These are phyloP conservation scores for Ciconia maguari DNA, from an alignment of 2,113 vertebrate species.

Conservation along the genomic window DNA sequence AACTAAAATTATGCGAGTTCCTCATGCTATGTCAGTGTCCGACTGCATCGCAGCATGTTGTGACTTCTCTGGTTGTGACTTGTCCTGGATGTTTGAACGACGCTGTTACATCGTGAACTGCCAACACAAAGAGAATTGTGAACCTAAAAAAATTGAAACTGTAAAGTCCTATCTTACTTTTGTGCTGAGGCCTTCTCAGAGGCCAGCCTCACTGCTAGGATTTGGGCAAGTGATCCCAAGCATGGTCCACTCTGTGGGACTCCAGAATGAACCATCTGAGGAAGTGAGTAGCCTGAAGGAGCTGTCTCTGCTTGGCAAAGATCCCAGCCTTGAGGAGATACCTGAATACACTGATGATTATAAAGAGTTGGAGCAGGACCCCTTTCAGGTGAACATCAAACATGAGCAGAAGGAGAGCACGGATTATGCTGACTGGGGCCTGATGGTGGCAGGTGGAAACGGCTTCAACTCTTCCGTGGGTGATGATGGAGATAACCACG, in stretches of 20 bases:
- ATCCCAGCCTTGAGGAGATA: constrained; percentile 63
- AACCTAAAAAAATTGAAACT: constrained; percentile 76
- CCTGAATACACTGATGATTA: constrained; percentile 77
- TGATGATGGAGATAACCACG: constrained; percentile 27
- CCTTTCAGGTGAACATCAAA: constrained; percentile 38
- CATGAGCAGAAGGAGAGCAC: constrained; percentile 36
- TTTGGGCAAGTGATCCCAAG: constrained; percentile 71
- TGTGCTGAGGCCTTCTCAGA: constrained; percentile 74
- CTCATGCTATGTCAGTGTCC: constrained; percentile 70
- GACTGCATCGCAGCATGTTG: constrained; percentile 85
- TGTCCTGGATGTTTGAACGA: constrained; percentile 88
- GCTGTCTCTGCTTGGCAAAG: constrained; percentile 72
- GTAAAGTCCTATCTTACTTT: constrained; percentile 82
- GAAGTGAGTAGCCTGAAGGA: constrained; percentile 77
- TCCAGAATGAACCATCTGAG: constrained; percentile 49
- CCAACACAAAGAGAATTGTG: constrained; percentile 76
- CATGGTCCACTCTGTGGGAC: constrained; percentile 60
- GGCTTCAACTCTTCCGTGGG: constrained; percentile 66
- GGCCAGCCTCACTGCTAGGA: constrained; percentile 70
- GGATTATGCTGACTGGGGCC: constrained; percentile 61
- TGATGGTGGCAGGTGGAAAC: constrained; percentile 45
- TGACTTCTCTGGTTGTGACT: constrained; percentile 80
- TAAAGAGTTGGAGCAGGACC: constrained; percentile 61
- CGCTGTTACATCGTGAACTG: constrained; percentile 89
- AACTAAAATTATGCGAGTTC: constrained; percentile 79